A percentile compares a stretch with the other conserved stretches of the same genome.
Conservation (phyloP, 1,140 invertebrate species). For the Aphis gossypii region DNA sequence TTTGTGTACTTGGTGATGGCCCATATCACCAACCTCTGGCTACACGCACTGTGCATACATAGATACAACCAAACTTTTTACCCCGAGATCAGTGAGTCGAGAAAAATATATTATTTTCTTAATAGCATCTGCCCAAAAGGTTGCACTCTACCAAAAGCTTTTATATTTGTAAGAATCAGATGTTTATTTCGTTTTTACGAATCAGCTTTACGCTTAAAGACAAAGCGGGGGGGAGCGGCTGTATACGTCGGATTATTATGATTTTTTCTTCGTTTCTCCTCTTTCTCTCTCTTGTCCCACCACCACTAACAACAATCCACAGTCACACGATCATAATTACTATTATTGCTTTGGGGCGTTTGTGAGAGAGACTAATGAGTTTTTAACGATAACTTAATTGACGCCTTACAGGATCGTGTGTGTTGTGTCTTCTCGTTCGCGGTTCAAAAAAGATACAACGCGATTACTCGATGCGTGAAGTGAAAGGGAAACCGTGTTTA, state of each 20-base stretch:
- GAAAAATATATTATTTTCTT: background rate
- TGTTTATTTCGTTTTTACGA: conserved; percentile 37
- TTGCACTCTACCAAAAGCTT: background rate
- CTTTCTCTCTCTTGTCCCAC: background rate
- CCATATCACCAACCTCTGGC: too few relatives aligned
- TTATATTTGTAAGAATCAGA: background rate
- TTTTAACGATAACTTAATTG: conserved; percentile 58
- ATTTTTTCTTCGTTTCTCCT: background rate
- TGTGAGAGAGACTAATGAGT: conserved; percentile 47
- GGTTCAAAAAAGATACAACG: conserved; percentile 34
- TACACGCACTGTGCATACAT: background rate
- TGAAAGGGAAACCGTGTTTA: conserved; percentile 52
- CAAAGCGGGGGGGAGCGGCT: background rate
- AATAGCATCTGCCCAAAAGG: background rate
- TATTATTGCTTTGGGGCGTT: conserved; percentile 37
- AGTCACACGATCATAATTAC: conserved; percentile 32
- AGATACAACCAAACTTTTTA: background rate
- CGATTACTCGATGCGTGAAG: conserved; percentile 53
- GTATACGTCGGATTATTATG: conserved; percentile 5
- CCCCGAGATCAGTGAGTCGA: background rate
- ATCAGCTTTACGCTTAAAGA: background rate
- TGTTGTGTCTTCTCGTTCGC: conserved; percentile 46
- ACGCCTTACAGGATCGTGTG: conserved; percentile 23
- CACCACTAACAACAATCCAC: background rate
- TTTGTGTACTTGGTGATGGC: background rate